Percentiles rank a stretch among this genome's conserved stretches.
Conservation (phyloP, 2,113 vertebrate genomes). For the Rhipidura dahli region DNA sequence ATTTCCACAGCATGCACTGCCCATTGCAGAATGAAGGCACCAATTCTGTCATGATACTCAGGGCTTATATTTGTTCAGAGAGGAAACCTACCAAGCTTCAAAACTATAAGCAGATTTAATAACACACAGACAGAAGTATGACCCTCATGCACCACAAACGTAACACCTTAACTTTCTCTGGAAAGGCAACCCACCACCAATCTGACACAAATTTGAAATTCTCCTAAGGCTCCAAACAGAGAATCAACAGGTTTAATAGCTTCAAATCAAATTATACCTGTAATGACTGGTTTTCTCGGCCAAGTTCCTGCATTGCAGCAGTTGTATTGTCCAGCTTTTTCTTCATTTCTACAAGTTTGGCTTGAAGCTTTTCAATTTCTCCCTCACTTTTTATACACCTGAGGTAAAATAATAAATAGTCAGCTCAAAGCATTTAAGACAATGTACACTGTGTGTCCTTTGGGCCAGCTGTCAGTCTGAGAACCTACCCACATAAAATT, state of each 20-base stretch:
- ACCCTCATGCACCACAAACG: background rate
- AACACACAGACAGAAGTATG: background rate
- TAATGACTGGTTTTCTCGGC: slow-evolving; percentile 94
- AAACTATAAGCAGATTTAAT: background rate
- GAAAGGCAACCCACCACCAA: background rate
- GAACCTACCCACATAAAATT: background rate
- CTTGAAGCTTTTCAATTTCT: slow-evolving; percentile 97
- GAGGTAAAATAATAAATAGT: background rate
- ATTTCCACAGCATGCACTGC: background rate
- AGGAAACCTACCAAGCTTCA: background rate
- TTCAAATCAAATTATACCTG: slow-evolving; percentile 77
- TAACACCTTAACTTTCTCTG: background rate
- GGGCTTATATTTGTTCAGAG: background rate
- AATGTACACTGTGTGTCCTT: background rate
- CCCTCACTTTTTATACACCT: slow-evolving; percentile 97
- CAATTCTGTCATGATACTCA: background rate
- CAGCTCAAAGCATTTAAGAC: background rate
- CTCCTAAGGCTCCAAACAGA: background rate
- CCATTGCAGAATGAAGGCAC: background rate
- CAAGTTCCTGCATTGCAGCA: slow-evolving; percentile 96
- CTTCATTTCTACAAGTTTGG: slow-evolving; percentile 89
- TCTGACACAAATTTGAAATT: background rate
- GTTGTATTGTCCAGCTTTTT: slow-evolving; percentile 96
- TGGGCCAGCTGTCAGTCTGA: background rate
- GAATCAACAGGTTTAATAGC: background rate